A percentile compares a stretch with the other conserved stretches of the same genome.
These are phyloP conservation scores for Petrocephalus microphthalmus DNA, from an alignment of 2,113 vertebrate species.

Conservation along the genomic window DNA sequence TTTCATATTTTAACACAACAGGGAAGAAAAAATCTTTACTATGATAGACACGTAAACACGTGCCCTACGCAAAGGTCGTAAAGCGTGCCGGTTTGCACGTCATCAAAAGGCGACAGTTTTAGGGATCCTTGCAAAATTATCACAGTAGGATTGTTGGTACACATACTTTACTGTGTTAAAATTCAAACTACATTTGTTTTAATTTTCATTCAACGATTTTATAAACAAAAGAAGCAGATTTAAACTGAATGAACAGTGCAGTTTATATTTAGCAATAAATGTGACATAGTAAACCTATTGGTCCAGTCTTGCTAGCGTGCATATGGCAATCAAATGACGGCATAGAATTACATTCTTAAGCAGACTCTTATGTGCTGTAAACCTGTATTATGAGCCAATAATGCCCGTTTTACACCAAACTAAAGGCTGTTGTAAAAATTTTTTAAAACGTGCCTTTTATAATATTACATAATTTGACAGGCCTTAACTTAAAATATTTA, in stretches of 20 bases:
- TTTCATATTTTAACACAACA: background rate
- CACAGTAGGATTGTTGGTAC: background rate
- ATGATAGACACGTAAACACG: background rate
- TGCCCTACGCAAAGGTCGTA: background rate
- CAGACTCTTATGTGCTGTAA: background rate
- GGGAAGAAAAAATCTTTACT: background rate
- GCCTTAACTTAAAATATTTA: background rate
- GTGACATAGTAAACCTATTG: background rate
- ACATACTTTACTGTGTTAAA: background rate
- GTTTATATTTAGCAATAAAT: background rate
- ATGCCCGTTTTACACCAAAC: background rate
- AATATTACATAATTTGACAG: background rate
- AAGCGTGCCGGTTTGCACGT: constrained; percentile 35
- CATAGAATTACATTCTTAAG: background rate
- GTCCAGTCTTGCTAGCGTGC: no score
- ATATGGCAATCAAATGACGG: no score
- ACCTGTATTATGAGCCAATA: background rate
- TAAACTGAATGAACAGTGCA: background rate
- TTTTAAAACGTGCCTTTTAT: background rate
- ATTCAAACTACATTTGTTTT: background rate
- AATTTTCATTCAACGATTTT: background rate
- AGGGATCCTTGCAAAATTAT: background rate
- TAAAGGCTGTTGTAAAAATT: background rate
- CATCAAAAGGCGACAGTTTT: constrained; percentile 29
- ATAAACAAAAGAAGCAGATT: background rate